Percentiles rank a stretch among this genome's conserved stretches.
These are phyloP conservation scores for Octodon degus DNA, from an alignment of 2,113 vertebrate species.

Conservation along the genomic window DNA sequence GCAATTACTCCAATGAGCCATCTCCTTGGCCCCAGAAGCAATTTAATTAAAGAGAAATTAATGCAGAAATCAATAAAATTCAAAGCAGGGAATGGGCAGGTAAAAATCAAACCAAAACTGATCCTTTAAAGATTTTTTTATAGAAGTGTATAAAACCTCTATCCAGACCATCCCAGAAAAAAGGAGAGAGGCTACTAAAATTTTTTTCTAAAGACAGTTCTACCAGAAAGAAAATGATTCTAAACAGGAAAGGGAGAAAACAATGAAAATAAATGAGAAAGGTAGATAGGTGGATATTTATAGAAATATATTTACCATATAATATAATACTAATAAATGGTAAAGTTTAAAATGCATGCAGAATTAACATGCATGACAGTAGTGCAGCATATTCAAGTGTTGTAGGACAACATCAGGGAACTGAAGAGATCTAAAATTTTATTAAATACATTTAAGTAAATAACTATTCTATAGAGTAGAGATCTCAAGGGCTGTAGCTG, in stretches of 20 bases:
- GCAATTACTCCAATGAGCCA: too few species aligned
- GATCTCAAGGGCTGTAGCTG: background rate
- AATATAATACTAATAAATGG: background rate
- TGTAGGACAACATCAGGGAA: background rate
- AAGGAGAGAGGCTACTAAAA: background rate
- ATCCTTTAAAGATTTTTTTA: background rate
- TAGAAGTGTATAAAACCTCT: background rate
- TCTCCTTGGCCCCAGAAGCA: too few species aligned
- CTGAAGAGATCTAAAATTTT: background rate
- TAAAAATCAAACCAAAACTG: slow-evolving; percentile 23
- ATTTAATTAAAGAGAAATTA: slow-evolving; percentile 26
- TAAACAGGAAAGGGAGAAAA: background rate
- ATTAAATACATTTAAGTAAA: background rate
- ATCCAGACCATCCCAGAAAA: background rate
- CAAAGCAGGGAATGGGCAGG: background rate
- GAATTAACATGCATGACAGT: background rate
- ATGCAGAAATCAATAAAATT: background rate
- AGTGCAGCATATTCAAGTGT: background rate
- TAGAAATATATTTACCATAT: background rate
- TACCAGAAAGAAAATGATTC: background rate
- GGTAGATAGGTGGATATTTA: background rate
- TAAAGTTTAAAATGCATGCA: background rate
- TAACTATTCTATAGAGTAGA: background rate
- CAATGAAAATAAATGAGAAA: background rate
- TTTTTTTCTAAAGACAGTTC: background rate